Evolutionary conservation across 2,113 vertebrate genomes (phyloP).

Genomic region (Alosa alosa): DNA sequence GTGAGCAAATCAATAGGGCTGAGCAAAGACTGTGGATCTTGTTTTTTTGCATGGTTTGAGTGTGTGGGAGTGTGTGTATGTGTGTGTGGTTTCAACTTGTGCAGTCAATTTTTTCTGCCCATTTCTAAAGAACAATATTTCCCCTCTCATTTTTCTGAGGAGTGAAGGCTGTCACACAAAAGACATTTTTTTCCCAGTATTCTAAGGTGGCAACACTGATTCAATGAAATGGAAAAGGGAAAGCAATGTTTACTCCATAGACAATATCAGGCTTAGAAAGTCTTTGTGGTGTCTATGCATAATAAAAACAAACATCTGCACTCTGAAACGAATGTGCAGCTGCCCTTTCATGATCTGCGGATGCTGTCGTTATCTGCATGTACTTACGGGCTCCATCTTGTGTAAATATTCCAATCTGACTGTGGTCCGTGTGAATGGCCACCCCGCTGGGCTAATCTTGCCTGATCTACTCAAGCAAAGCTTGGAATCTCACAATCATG

Average conservation of each 20-base stretch:
- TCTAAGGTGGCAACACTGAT: background rate
- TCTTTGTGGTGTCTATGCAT: background rate
- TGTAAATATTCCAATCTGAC: constrained; percentile 12
- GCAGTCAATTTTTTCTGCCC: background rate
- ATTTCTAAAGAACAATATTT: background rate
- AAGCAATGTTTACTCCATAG: background rate
- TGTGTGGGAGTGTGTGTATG: background rate
- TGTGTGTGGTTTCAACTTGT: constrained; percentile 1
- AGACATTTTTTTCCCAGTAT: background rate
- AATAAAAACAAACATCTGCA: constrained; percentile 3
- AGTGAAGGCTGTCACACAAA: background rate
- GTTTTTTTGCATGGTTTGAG: background rate
- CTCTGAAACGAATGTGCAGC: background rate
- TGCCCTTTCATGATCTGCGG: background rate
- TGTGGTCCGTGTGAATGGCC: background rate
- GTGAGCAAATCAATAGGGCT: background rate
- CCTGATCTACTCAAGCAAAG: background rate
- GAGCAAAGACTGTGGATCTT: background rate
- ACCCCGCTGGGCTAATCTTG: background rate
- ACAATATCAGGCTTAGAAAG: background rate
- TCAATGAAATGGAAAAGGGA: background rate
- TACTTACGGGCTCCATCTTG: constrained; percentile 1
- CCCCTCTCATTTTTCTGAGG: background rate
- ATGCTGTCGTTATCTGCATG: background rate
- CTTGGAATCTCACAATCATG: background rate